These are phyloP conservation scores for Holothuria glaberrima DNA, from an alignment of 35 echinoderm and acorn worm genomes.

Conservation along the genomic window DNA sequence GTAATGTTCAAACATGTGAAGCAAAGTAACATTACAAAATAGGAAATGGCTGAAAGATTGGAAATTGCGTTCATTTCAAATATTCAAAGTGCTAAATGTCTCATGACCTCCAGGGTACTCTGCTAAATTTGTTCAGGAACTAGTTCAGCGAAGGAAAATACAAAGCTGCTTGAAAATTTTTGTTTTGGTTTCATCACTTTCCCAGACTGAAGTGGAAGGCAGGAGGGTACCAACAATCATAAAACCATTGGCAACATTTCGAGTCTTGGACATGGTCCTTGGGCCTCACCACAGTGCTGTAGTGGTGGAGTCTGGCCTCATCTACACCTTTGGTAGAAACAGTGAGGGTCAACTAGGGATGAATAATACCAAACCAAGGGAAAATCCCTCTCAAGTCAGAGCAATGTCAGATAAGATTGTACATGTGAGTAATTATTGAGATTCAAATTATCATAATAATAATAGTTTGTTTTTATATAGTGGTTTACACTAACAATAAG, in stretches of 20 bases:
- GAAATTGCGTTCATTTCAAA: too few relatives aligned
- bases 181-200: not conserved
- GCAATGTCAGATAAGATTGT: slow-evolving; percentile 82
- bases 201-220: slow-evolving; percentile 97
- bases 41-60: too few relatives aligned
- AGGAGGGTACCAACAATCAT: slow-evolving; percentile 86
- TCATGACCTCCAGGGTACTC: too few relatives aligned
- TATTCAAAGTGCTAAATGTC: too few relatives aligned
- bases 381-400: slow-evolving; percentile 80
- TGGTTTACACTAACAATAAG: too few relatives aligned
- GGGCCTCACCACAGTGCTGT: slow-evolving; percentile 93
- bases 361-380: slow-evolving; percentile 86
- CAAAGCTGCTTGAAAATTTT: not conserved
- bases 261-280: slow-evolving; percentile 90
- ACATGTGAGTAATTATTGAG: slow-evolving; percentile 55
- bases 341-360: slow-evolving; percentile 94
- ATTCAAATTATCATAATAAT: too few relatives aligned
- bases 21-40: too few relatives aligned
- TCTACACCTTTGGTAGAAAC: slow-evolving; percentile 98
- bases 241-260: slow-evolving; percentile 78
- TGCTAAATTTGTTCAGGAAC: too few relatives aligned
- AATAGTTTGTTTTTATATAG: too few relatives aligned
- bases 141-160: too few relatives aligned
- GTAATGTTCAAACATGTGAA: too few relatives aligned
- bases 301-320: slow-evolving; percentile 80